Evolutionary conservation across 2,113 vertebrate species (phyloP), one percentile per base, ranked within the genome.

Genomic region (Genyomyrus donnyi): DNA sequence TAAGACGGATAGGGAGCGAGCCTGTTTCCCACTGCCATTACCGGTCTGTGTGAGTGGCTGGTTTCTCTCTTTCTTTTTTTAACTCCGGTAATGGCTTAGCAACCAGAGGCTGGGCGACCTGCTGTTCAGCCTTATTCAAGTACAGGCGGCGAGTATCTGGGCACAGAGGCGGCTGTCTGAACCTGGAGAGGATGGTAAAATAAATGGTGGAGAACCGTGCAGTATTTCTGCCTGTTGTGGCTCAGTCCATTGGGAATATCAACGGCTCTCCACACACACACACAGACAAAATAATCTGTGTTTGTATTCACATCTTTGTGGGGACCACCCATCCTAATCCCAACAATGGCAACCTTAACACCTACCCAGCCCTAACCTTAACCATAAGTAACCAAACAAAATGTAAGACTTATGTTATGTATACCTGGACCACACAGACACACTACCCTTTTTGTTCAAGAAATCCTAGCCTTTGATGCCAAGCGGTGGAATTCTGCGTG

Each of bases 81-180:
- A 19, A 80, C 48, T 53, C n/a, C 4, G 13, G 66, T 89, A 77
- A 89, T 83, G 42, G 74, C 88, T 52, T 48, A 89, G 66, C 88
- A 77, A 62, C 19, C 62, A 89, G 88, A 83, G 48, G 35, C 74
- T n/a, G 42, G 46, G 52, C 2, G 15, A 50, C 77, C 89, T 42
- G 89, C 74, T 84, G 89, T 85, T 84, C 50, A 77, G 74, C 19
- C 77, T n/a, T 80, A 49, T 50, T 86, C 88, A 50, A 84, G 88
- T 42, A 56, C 88, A 84, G 88, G 39, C 15, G 19, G 70, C 21
- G 31, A 56, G 70, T 80, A 31, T 52, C 27, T 52, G 49, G 48
- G 88, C 70, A 15, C 52, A 77, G 50, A 52, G n/a, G 21, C 31
- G 9, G 27, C 11, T 77, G 10, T 31, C 88, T 89, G 88, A 66